Conservation (phyloP, 2,888 invertebrate species). For the Timema podura region DNA sequence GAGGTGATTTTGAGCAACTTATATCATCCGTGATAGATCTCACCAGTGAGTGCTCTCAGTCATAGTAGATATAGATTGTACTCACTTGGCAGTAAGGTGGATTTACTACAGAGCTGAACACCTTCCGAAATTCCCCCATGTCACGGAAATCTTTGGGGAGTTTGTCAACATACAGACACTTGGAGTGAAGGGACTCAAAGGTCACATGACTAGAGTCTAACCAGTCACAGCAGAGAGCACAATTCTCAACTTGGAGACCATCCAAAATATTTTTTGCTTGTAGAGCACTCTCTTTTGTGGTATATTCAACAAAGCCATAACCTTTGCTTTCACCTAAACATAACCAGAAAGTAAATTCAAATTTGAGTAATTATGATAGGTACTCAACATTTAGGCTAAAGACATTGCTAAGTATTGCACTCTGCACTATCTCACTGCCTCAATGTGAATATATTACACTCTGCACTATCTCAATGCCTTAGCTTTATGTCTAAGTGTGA, state of each 20-base stretch:
- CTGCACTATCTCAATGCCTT: neutral
- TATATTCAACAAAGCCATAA: conserved; percentile 53
- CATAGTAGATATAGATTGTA: conserved; percentile 13
- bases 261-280: conserved; percentile 47
- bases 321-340: conserved; percentile 49
- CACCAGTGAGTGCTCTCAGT: neutral
- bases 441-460: no score
- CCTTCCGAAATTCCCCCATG: conserved; percentile 47
- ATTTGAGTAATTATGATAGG: no score
- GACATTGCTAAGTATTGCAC: neutral
- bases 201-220: conserved; percentile 47
- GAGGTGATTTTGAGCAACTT: neutral
- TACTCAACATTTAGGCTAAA: neutral
- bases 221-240: conserved; percentile 49
- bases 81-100: conserved; percentile 52
- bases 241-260: conserved; percentile 42
- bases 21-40: no score
- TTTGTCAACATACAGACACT: conserved; percentile 49
- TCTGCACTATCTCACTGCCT: neutral
- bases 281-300: conserved; percentile 46
- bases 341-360: no score
- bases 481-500: no score
- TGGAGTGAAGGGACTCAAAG: conserved; percentile 49
- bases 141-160: conserved; percentile 50
- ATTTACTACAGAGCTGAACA: conserved; percentile 47